These are phyloP conservation scores for Laticauda colubrina DNA, from an alignment of 2,113 vertebrate genomes.

Conservation along the genomic window DNA sequence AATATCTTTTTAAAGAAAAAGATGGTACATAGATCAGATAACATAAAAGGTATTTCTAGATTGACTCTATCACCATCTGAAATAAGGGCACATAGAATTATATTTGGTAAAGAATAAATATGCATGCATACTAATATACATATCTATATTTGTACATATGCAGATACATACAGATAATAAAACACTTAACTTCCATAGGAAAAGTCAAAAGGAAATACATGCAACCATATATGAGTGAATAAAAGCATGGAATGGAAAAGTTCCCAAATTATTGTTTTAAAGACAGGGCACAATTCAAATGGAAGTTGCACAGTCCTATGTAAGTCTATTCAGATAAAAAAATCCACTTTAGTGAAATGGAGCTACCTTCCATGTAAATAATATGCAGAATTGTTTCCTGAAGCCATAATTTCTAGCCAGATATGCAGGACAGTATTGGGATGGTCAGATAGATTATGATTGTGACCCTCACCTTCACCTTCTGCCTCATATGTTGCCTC, in stretches of 20 bases:
- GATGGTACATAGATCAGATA: slow-evolving; percentile 6
- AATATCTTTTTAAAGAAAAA: background rate
- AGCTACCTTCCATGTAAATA: background rate
- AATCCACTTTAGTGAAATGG: background rate
- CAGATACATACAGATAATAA: background rate
- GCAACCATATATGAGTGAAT: slow-evolving; percentile 2
- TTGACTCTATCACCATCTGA: background rate
- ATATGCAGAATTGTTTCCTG: background rate
- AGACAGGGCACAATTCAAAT: background rate
- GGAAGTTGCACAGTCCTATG: background rate
- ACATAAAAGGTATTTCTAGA: slow-evolving; percentile 7
- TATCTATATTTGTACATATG: too few relatives aligned
- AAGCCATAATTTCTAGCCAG: background rate
- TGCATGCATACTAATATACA: too few relatives aligned
- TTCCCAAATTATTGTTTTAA: background rate
- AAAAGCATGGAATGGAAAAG: background rate
- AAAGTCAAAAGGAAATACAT: background rate
- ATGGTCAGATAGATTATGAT: background rate
- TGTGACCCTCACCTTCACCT: background rate
- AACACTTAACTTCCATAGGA: background rate
- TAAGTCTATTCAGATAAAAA: background rate
- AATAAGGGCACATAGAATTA: background rate
- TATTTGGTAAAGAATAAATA: background rate
- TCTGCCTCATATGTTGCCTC: background rate
- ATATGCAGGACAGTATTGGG: background rate